Conservation (phyloP, 2,113 vertebrate species). For the Chaetops frenatus region DNA sequence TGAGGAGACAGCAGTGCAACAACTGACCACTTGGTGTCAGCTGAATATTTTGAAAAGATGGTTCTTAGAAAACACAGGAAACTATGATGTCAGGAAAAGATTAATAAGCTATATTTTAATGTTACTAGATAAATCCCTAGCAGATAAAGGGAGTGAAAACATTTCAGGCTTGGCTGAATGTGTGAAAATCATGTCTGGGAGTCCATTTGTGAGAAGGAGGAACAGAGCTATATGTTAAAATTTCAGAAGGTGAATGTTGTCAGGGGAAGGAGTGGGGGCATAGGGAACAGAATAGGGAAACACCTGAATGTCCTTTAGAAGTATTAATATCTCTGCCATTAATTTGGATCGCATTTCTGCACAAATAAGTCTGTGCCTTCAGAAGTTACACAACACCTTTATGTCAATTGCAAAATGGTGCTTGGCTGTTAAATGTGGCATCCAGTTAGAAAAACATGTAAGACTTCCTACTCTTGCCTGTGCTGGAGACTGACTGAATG, state of each 20-base stretch:
- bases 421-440: neutral
- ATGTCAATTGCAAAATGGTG: neutral
- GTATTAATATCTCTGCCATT: neutral
- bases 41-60: neutral
- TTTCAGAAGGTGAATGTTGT: neutral
- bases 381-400: neutral
- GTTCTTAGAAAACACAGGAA: neutral
- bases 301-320: neutral
- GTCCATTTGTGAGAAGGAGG: neutral
- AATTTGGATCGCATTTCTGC: neutral
- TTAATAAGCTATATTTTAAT: neutral
- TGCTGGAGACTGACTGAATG: neutral
- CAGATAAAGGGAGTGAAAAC: neutral
- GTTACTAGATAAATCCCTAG: neutral
- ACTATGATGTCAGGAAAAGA: neutral
- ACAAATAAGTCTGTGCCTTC: neutral
- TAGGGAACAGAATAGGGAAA: neutral
- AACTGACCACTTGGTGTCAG: constrained; percentile 47
- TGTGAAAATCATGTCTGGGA: neutral
- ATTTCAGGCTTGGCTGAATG: neutral
- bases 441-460: neutral
- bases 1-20: constrained; percentile 2
- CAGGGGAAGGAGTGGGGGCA: accelerated
- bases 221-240: neutral
- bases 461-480: neutral